phyloP scores from a whole-genome alignment of 2,888 invertebrate genomes.

The Ischnura elegans region DNA sequence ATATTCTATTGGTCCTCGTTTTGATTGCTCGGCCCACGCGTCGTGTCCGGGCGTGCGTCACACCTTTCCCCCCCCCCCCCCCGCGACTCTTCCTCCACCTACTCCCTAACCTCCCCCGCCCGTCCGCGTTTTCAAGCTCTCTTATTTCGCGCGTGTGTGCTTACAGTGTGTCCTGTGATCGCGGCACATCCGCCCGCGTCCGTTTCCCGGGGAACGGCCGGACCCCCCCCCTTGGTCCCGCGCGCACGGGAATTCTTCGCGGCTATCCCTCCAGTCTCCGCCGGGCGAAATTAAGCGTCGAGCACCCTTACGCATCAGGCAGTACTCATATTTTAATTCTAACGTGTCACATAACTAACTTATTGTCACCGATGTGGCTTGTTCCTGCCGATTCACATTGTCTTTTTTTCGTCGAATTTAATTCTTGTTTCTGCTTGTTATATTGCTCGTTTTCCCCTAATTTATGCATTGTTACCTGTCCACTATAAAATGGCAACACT shows the following conservation, averaged over 20 bases:
- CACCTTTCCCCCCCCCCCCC: constrained; percentile 58
- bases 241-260: constrained; percentile 72
- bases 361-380: too few species aligned
- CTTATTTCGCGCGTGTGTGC: not conserved
- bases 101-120: too few species aligned
- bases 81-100: constrained; percentile 47
- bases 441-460: too few species aligned
- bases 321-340: too few species aligned
- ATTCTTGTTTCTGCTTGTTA: too few species aligned
- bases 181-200: not conserved
- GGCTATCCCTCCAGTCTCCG: not conserved
- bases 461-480: too few species aligned
- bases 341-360: too few species aligned
- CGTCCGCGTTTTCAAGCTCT: constrained; percentile 72
- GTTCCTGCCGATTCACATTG: too few species aligned
- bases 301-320: too few species aligned
- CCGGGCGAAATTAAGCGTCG: too few species aligned
- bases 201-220: not conserved
- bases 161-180: constrained; percentile 73
- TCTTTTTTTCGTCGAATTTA: too few species aligned
- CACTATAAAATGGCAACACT: too few species aligned
- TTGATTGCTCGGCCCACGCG: constrained; percentile 60
- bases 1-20: constrained; percentile 61
- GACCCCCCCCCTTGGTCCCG: not conserved
- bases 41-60: constrained; percentile 69